These are phyloP conservation scores for Automeris io DNA, from an alignment of 2,888 invertebrate genomes.

Conservation along the genomic window DNA sequence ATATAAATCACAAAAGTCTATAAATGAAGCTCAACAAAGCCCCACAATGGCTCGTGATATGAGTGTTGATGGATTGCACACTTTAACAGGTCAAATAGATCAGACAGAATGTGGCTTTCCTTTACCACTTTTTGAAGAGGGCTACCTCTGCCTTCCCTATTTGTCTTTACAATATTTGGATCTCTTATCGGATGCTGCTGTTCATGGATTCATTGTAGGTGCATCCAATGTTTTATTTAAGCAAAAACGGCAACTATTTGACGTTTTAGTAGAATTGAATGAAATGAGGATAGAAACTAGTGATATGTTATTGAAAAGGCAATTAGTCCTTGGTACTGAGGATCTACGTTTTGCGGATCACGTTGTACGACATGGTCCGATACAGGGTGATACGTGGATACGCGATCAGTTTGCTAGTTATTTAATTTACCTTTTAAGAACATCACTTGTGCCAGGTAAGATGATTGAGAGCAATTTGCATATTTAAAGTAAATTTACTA, in stretches of 20 bases:
- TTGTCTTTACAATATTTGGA: slow-evolving; percentile 96
- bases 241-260: slow-evolving; percentile 94
- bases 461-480: slow-evolving; percentile 1
- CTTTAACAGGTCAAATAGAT: slow-evolving; percentile 81
- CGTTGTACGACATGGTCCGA: slow-evolving; percentile 83
- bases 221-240: slow-evolving; percentile 99
- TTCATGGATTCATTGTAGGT: slow-evolving; percentile 92
- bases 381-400: slow-evolving; percentile 97
- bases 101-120: slow-evolving; percentile 91
- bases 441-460: slow-evolving; percentile 84
- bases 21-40: slow-evolving; percentile 62
- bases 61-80: slow-evolving; percentile 79
- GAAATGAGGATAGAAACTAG: slow-evolving; percentile 89
- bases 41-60: slow-evolving; percentile 82
- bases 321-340: slow-evolving; percentile 93
- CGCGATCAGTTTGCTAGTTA: slow-evolving; percentile 95
- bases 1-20: slow-evolving; percentile 54
- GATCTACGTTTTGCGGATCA: slow-evolving; percentile 97
- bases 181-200: slow-evolving; percentile 90
- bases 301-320: slow-evolving; percentile 87
- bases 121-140: slow-evolving; percentile 90
- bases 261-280: slow-evolving; percentile 93
- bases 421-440: slow-evolving; percentile 87
- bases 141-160: slow-evolving; percentile 96
- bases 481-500: neutral